These are phyloP conservation scores for Philereme transversata DNA, from an alignment of 2,888 invertebrate species.

Conservation along the genomic window DNA sequence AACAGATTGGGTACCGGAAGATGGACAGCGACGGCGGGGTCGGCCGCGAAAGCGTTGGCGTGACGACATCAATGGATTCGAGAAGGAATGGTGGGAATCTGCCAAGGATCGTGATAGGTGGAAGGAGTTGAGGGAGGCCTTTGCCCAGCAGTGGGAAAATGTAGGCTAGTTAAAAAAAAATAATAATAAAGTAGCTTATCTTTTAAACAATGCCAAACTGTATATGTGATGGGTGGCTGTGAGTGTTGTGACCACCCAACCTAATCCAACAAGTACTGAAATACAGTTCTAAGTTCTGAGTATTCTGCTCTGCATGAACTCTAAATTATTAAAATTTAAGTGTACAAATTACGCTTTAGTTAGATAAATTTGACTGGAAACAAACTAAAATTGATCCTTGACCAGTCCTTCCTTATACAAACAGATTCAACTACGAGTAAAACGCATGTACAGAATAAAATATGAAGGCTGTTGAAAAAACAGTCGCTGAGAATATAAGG, in stretches of 20 bases:
- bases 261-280: constrained; percentile 7
- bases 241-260: not conserved
- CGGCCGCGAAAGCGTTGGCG: too few relatives aligned
- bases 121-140: too few relatives aligned
- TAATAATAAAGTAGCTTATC: too few relatives aligned
- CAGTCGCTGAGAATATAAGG: not conserved
- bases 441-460: not conserved
- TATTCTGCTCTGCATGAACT: not conserved
- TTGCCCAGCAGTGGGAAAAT: too few relatives aligned
- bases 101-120: too few relatives aligned
- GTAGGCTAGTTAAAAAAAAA: too few relatives aligned
- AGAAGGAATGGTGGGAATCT: too few relatives aligned
- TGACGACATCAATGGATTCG: too few relatives aligned
- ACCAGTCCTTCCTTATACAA: not conserved
- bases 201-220: not conserved
- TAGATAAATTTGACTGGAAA: not conserved
- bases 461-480: not conserved
- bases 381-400: not conserved
- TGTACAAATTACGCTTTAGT: not conserved
- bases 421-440: not conserved
- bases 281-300: constrained; percentile 1
- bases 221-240: not conserved
- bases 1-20: too few relatives aligned
- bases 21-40: too few relatives aligned
- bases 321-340: not conserved